Evolutionary conservation across 2,113 vertebrate genomes (phyloP), one percentile per base, ranked within the genome.

Genomic region (Narcine bancroftii): DNA sequence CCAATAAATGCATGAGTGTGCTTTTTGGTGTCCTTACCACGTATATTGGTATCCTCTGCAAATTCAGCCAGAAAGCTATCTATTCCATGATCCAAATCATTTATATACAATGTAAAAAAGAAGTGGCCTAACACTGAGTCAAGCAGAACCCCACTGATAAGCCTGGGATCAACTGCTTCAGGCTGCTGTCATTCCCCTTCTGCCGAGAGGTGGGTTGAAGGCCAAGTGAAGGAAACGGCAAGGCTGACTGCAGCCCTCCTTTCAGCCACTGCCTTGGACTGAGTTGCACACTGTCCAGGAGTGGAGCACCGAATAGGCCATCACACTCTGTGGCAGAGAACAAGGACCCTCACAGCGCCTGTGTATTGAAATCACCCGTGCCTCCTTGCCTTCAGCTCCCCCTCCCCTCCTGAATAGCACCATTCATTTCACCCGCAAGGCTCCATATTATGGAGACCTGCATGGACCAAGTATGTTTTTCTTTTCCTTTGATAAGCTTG

Each of bases 281-380:
- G 63, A 45, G 89, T 29, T 47, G 39, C 89, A 69, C 63, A 69
- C 89, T 91, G 42, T 63, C 71, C 47, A 42, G 89, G 65, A 69
- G 33, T 42, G 1, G 89, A 91, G 89, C 89, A 69, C 71, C 71
- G 65, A 91, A 91, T 69, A 65, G 89, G 47, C 21, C 39, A 60
- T 94, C 93, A 94, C 95, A 95, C 93, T 93, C 93, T 87, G 76
- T 77, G 87, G 91, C 7, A n/a, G 87, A 92, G 72, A 87, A 92
- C 92, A 92, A 95, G 94, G 93, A 53, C 53, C 75, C 79, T 92
- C 60, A 92, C 92, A 92, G 92, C 65, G 92, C 81, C 92, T 89
- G 66, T 92, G 85, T 92, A 69, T 69, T 89, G 83, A 89, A 89
- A 89, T 91, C 92, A 65, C 92, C 93, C 93, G 94, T 94, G 56